A percentile compares a stretch with the other conserved stretches of the same genome.
Conservation (phyloP, 2,113 vertebrate genomes). For the Myotis yumanensis region DNA sequence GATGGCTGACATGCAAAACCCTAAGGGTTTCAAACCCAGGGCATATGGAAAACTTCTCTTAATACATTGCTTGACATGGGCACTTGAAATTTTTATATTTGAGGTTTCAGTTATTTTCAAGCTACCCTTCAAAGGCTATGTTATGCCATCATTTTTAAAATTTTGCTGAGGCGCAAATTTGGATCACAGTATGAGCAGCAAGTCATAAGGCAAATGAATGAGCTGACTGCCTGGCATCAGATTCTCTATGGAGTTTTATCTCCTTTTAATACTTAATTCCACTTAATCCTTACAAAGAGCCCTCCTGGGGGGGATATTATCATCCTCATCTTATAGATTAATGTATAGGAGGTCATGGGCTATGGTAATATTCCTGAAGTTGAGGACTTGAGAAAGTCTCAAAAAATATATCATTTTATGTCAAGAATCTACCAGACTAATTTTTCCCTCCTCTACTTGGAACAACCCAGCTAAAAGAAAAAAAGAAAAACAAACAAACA, state of each 20-base stretch:
- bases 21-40: background rate
- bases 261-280: constrained; percentile 1
- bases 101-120: background rate
- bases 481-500: background rate
- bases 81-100: background rate
- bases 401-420: background rate
- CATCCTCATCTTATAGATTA: background rate
- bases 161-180: background rate
- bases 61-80: background rate
- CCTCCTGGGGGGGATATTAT: background rate
- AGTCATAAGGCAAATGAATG: background rate
- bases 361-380: background rate
- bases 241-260: background rate
- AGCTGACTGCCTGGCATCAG: background rate
- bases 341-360: background rate
- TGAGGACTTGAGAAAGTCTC: background rate
- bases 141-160: background rate
- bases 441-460: background rate
- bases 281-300: background rate
- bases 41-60: background rate
- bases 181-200: background rate
- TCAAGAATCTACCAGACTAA: background rate
- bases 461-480: background rate
- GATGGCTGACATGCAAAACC: background rate
- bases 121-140: background rate